Evolutionary conservation across 2,797 vertebrate genomes (phyloP), one percentile per base, ranked within the genome.

Genomic region (Nannoperca australis): DNA sequence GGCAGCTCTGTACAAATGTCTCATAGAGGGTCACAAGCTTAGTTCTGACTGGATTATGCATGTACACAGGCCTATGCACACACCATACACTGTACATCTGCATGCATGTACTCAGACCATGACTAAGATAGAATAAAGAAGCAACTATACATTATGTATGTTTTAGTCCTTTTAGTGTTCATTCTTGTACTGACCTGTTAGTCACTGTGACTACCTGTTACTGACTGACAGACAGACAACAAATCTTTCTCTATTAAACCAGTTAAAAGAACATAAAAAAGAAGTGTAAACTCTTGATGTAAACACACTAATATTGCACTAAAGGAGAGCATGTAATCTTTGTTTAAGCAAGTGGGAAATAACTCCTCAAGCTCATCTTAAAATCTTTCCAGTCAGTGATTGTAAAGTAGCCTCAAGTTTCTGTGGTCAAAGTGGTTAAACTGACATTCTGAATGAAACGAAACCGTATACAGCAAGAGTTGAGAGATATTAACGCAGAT

Each of bases 51-150:
- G 20, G 13, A 54, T 13, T 66, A 40, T 51, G 44, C 2, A 5
- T 24, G 20, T 7, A 42, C 22, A 70, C 44, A 51, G 22, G 44
- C 2, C 3, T 20, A 22, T 7, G 49, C 22, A 70, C 44, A 51
- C 30, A 36, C 38, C 11, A 59, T 11, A 42, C 40, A 42, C 24
- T 20, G 15, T 24, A 36, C 2, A 63, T 63, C 7, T 56, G 22
- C 12, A 34, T 24, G 24, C 24, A 24, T 4, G 36, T 40, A n/a
- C 32, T 67, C 49, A 70, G 49, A 49, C 38, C 7, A 18, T 71
- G 66, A 66, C 47, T 64, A 38, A 77, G 51, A 70, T n/a, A 53
- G 50, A 62, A 38, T 47, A 40, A 63, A 66, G 56, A 73, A 30
- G 9, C n/a, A 14, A 22, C 56, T 5, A 9, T 10, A n/a, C 14